Evolutionary conservation across 2,113 vertebrate species (phyloP).

Genomic region (Otolemur garnettii): DNA sequence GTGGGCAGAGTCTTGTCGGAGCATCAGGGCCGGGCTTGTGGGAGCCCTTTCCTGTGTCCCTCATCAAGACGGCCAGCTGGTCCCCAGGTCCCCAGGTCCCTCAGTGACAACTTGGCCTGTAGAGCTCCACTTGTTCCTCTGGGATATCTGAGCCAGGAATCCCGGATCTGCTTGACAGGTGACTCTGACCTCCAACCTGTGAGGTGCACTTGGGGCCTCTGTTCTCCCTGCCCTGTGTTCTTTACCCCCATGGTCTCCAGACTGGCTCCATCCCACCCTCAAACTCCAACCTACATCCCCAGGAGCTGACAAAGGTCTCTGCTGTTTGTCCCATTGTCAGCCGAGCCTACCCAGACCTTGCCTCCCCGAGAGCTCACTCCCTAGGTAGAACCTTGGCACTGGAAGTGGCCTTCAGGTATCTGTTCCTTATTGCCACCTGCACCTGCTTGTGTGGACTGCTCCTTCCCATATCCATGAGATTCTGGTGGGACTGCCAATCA

Average conservation of each 20-base stretch:
- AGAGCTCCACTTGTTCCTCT: neutral
- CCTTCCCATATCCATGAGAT: accelerated
- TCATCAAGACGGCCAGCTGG: neutral
- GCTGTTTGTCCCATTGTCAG: too few relatives aligned
- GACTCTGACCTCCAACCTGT: neutral
- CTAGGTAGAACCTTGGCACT: neutral
- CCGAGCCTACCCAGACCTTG: neutral
- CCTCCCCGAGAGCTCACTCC: neutral
- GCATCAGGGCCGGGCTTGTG: too few relatives aligned
- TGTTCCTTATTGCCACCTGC: neutral
- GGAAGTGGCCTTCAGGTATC: neutral
- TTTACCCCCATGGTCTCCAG: neutral
- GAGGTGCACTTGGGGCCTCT: neutral
- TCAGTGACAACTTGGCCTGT: neutral
- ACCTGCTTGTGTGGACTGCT: neutral
- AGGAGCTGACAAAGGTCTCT: neutral
- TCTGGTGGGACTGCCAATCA: too few relatives aligned
- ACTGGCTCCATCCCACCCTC: neutral
- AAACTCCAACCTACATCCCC: neutral
- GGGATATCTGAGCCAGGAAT: neutral
- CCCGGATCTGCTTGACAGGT: neutral
- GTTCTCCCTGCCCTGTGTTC: neutral
- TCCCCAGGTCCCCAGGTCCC: too few relatives aligned
- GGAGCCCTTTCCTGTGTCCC: neutral
- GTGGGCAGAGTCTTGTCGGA: neutral